Evolutionary conservation across 2,888 invertebrate species (phyloP), one percentile per base, ranked within the genome.

Genomic region (Agrochola lychnidis): DNA sequence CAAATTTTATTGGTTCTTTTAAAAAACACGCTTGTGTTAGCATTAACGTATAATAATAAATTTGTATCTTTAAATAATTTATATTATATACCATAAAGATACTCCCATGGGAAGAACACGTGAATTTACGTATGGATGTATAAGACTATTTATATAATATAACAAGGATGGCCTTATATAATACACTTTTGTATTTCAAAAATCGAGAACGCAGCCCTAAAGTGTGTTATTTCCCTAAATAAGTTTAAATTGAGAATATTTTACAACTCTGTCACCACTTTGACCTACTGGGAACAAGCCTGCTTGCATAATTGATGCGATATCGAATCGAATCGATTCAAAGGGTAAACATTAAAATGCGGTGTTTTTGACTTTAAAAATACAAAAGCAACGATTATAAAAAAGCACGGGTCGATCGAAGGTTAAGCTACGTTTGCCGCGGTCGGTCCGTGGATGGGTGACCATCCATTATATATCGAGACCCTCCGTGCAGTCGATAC

Each of bases 291-390:
- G 30, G 30, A 63, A 67, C 69, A 53, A 66, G 61, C 42, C 19
- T 48, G 62, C 72, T 72, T 76, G 62, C 71, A 76, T 81, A 81
- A 81, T 76, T 73, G 36, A 76, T 73, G 69, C 36, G 30, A 36
- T 42, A 69, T 70, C 70, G 70, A 57, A 72, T n/a, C 14, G 22
- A 53, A 56, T 56, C 6, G 62, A 12, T 77, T 68, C 25, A 48
- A n/a, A 36, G 19, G 14, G 36, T 45, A 40, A 76, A 75, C 19
- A 67, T 62, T 42, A 57, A 48, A 40, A n/a, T 67, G 1, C 9
- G 3, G 12, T 51, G 1, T 62, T 51, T 66, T 40, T 64, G 1
- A 19, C 4, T 16, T 9, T 25, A n/a, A n/a, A 40, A 3, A 25
- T 19, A 45, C 25, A n/a, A 64, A 64, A 42, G 6, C 45, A 25